Evolutionary conservation across 2,113 vertebrate genomes (phyloP).

Genomic region (Diadophis punctatus): DNA sequence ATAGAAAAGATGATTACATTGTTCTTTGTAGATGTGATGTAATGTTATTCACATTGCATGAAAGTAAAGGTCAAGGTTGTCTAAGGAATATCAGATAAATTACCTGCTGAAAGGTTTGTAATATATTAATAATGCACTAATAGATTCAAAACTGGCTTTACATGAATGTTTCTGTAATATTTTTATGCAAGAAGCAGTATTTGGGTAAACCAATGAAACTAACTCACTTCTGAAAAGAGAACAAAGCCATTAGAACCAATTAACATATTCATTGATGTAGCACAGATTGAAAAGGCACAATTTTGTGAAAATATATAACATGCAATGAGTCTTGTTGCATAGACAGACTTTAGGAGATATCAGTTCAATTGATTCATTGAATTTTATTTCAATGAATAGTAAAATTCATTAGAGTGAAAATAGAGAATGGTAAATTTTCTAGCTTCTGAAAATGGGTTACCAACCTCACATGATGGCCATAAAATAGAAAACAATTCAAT

Average conservation of each 20-base stretch:
- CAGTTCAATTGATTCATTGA: background rate
- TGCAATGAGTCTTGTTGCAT: background rate
- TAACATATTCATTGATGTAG: constrained; percentile 14
- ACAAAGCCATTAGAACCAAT: background rate
- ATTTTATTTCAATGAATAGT: background rate
- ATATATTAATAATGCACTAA: constrained; percentile 63
- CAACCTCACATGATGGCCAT: background rate
- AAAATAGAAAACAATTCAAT: background rate
- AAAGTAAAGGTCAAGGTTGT: constrained; percentile 79
- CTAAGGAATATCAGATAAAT: constrained; percentile 66
- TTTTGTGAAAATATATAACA: constrained; percentile 13
- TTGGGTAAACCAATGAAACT: constrained; percentile 4
- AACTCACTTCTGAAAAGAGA: constrained; percentile 32
- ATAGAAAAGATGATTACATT: constrained; percentile 79
- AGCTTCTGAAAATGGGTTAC: background rate
- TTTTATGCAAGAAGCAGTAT: constrained; percentile 21
- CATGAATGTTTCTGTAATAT: constrained; percentile 47
- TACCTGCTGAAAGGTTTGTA: constrained; percentile 63
- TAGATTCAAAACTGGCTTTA: constrained; percentile 45
- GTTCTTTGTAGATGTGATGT: constrained; percentile 73
- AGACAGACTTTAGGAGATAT: background rate
- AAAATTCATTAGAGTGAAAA: background rate
- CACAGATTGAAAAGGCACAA: background rate
- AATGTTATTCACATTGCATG: constrained; percentile 72
- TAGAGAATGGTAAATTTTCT: background rate